Conservation (phyloP, 2,797 vertebrate genomes). For the Rhynchonycteris naso region DNA sequence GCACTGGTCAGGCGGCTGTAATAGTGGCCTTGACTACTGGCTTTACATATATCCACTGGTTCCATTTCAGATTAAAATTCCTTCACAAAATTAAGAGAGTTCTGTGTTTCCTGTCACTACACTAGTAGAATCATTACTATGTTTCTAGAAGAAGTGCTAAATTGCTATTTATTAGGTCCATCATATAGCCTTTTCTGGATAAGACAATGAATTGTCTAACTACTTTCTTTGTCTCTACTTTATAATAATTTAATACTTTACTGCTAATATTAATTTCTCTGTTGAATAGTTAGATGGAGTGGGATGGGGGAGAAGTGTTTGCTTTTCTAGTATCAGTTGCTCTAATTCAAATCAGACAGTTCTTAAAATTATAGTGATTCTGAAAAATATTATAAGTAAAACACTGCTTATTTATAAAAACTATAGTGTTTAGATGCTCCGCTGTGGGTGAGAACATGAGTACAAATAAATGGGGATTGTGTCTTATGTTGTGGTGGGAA, state of each 20-base stretch:
- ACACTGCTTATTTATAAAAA: not conserved
- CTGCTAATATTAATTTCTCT: not conserved
- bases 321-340: not conserved
- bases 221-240: not conserved
- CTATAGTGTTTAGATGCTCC: not conserved
- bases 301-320: not conserved
- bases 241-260: not conserved
- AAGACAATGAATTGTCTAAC: not conserved
- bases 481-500: not conserved
- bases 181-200: not conserved
- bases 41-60: not conserved
- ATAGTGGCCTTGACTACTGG: too few species aligned
- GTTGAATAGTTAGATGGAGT: not conserved
- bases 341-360: not conserved
- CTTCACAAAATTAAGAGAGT: not conserved
- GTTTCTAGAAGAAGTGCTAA: not conserved
- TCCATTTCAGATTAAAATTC: not conserved
- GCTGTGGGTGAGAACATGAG: not conserved
- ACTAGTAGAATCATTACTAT: not conserved
- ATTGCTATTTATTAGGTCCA: not conserved
- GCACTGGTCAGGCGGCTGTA: too few species aligned
- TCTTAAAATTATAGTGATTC: constrained; percentile 29
- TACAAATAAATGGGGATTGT: constrained; percentile 8
- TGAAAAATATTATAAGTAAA: not conserved
- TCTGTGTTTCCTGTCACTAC: not conserved